These are phyloP conservation scores for Hemitrygon akajei DNA, from an alignment of 2,797 vertebrate genomes.

Conservation along the genomic window DNA sequence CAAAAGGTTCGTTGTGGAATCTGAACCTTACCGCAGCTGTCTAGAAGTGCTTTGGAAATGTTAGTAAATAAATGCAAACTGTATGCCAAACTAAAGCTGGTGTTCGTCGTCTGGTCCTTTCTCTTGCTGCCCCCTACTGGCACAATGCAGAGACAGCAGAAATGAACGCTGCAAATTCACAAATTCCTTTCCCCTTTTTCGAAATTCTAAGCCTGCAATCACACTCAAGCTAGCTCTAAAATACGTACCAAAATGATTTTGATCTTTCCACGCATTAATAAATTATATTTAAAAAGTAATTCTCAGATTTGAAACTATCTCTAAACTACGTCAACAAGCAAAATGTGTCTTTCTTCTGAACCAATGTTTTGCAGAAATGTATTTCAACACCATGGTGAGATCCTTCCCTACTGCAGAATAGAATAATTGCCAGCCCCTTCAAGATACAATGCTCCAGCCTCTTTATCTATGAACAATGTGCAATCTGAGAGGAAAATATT, in stretches of 20 bases:
- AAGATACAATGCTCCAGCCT: constrained; percentile 70
- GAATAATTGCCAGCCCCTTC: constrained; percentile 15
- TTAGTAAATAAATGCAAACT: constrained; percentile 34
- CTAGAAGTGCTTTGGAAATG: constrained; percentile 37
- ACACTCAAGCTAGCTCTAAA: not conserved
- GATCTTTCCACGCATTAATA: not conserved
- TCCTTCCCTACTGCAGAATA: constrained; percentile 12
- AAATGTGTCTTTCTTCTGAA: not conserved
- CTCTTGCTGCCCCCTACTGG: constrained; percentile 36
- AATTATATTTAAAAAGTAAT: not conserved
- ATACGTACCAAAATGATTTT: not conserved
- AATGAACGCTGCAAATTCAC: not conserved
- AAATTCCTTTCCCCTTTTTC: not conserved
- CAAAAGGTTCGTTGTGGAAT: constrained; percentile 3
- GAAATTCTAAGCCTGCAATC: not conserved
- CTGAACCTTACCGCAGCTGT: constrained; percentile 36
- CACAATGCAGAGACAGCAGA: not conserved
- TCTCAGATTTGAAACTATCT: not conserved
- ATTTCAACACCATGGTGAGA: not conserved
- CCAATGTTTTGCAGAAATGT: not conserved
- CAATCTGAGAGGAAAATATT: constrained; percentile 83
- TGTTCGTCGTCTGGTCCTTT: constrained; percentile 7
- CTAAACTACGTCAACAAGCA: not conserved
- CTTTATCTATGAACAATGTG: constrained; percentile 88
- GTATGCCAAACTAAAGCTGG: constrained; percentile 5